These are phyloP conservation scores for Saccopteryx bilineata DNA, from an alignment of 2,113 vertebrate species.

Conservation along the genomic window DNA sequence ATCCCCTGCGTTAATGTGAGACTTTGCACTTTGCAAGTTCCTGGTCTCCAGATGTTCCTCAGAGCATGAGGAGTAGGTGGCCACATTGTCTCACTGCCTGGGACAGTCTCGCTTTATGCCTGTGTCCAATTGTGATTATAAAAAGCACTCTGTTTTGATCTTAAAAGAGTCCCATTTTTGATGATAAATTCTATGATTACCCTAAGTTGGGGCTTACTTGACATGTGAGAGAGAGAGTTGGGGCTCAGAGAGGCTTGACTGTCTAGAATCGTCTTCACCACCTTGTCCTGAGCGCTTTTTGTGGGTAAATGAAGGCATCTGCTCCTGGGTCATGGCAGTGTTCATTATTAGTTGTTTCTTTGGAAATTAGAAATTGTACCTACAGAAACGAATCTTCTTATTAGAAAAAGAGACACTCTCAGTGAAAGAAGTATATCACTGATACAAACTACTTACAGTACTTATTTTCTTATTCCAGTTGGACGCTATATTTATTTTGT, in stretches of 20 bases:
- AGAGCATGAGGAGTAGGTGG: background rate
- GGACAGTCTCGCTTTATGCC: background rate
- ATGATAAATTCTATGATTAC: background rate
- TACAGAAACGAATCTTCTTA: background rate
- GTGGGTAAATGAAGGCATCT: background rate
- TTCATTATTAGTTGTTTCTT: background rate
- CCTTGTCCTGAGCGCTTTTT: background rate
- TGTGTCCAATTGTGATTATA: background rate
- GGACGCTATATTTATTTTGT: background rate
- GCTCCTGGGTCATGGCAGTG: background rate
- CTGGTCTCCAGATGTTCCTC: too few species aligned
- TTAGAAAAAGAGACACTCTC: background rate
- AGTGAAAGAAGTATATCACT: background rate
- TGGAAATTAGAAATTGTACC: conserved; percentile 5
- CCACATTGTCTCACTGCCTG: background rate
- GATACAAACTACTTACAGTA: background rate
- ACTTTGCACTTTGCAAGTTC: background rate
- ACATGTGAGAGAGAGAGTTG: background rate
- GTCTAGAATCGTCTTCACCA: background rate
- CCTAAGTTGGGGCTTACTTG: background rate
- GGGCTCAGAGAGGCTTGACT: background rate
- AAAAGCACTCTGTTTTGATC: background rate
- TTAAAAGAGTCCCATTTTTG: background rate
- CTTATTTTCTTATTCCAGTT: conserved; percentile 22
- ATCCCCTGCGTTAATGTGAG: background rate